Conservation (phyloP, 2,113 vertebrate genomes). For the Saccopteryx bilineata region DNA sequence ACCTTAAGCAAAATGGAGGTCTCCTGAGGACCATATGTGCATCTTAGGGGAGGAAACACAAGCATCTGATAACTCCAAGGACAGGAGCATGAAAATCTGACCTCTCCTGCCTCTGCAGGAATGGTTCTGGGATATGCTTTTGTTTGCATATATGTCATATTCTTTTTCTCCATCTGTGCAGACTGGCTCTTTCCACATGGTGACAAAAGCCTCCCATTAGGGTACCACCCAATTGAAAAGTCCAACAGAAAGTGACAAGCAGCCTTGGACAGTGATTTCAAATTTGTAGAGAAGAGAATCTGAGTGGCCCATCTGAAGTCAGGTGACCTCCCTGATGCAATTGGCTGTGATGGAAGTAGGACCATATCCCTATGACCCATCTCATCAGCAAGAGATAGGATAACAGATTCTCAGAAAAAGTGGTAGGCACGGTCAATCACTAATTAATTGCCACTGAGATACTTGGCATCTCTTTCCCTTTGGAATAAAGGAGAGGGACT, state of each 20-base stretch:
- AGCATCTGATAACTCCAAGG: not conserved
- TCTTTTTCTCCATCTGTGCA: not conserved
- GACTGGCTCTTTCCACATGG: not conserved
- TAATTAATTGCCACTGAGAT: not conserved
- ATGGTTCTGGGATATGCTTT: not conserved
- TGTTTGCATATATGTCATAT: not conserved
- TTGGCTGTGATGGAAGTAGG: not conserved
- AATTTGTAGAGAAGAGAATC: not conserved
- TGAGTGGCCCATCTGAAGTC: not conserved
- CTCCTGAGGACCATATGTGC: not conserved
- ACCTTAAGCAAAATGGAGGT: not conserved
- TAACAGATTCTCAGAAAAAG: slow-evolving; percentile 27
- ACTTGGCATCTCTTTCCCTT: not conserved
- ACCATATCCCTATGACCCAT: not conserved
- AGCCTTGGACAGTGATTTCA: not conserved
- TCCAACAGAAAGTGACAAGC: not conserved
- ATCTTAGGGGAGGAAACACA: not conserved
- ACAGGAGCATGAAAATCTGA: not conserved
- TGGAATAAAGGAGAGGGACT: not conserved
- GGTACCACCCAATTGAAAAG: not conserved
- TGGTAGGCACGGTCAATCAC: not conserved
- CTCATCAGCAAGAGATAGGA: not conserved
- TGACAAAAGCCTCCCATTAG: not conserved
- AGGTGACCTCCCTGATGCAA: not conserved
- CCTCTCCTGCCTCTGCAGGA: not conserved